phyloP scores from a whole-genome alignment of 2,797 vertebrate species.

The Pseudochirops cupreus region DNA sequence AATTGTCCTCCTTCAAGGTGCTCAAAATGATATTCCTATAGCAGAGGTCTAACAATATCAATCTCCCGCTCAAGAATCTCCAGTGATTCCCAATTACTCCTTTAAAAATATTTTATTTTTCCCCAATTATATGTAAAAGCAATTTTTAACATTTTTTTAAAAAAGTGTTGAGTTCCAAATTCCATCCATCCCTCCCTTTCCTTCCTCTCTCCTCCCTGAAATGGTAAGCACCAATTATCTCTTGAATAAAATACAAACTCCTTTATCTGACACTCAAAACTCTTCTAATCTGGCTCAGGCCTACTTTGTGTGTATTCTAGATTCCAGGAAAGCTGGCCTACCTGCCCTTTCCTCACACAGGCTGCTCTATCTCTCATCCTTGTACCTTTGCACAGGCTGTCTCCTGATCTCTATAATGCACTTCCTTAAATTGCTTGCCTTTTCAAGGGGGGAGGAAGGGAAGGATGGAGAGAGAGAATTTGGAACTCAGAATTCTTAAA shows the following conservation, averaged over 20 bases:
- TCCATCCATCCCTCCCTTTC: not conserved
- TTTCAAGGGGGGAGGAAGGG: not conserved
- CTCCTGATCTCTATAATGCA: not conserved
- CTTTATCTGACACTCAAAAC: not conserved
- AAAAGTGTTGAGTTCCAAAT: not conserved
- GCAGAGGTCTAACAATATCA: not conserved
- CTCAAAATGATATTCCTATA: not conserved
- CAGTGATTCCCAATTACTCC: not conserved
- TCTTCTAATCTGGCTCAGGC: not conserved
- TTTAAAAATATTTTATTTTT: not conserved
- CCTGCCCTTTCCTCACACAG: not conserved
- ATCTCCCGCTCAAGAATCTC: not conserved
- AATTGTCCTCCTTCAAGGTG: not conserved
- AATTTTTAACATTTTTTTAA: not conserved
- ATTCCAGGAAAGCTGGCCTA: not conserved
- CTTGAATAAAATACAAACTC: not conserved
- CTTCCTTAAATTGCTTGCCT: not conserved
- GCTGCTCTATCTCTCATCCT: not conserved
- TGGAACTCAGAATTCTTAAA: not conserved
- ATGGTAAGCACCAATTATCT: not conserved
- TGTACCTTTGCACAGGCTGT: not conserved
- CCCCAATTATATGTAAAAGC: not conserved
- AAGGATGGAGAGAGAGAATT: not conserved
- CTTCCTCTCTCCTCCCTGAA: not conserved
- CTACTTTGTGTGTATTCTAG: not conserved